These are phyloP conservation scores for Indri indri DNA, from an alignment of 2,113 vertebrate species.

Conservation along the genomic window DNA sequence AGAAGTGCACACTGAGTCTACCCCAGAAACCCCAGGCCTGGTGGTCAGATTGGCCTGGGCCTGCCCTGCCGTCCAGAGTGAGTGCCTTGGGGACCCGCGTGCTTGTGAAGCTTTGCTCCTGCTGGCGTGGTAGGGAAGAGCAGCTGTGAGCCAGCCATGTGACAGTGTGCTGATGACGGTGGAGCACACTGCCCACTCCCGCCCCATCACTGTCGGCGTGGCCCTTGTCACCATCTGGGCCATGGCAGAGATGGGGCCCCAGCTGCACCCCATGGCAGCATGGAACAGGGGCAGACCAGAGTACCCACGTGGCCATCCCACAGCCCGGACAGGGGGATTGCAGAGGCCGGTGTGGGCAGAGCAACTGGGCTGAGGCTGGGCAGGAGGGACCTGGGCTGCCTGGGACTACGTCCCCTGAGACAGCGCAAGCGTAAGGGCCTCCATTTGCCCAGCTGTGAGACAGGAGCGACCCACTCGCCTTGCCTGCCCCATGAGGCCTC, in stretches of 20 bases:
- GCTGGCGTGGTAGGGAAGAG: neutral
- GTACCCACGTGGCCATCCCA: neutral
- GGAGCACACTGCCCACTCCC: no score
- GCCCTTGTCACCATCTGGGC: rapidly evolving
- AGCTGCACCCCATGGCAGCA: neutral
- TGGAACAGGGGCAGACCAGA: no score
- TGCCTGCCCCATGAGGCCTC: neutral
- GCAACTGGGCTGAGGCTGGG: neutral
- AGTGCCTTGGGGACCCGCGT: neutral
- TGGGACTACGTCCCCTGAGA: neutral
- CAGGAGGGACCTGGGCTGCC: neutral
- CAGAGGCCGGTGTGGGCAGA: no score
- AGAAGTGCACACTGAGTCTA: no score
- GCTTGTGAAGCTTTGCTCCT: rapidly evolving
- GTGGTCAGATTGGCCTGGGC: neutral
- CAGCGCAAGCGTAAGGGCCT: neutral
- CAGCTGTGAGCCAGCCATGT: rapidly evolving
- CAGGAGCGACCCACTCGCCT: neutral
- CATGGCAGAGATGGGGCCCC: neutral
- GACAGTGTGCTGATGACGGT: neutral
- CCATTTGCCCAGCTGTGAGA: neutral
- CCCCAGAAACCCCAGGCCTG: neutral
- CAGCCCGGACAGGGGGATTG: neutral
- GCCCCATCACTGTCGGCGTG: neutral
- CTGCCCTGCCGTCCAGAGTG: neutral